A percentile compares a stretch with the other conserved stretches of the same genome.
phyloP scores from a whole-genome alignment of 2,113 vertebrate genomes.

The Arizona elegans region DNA sequence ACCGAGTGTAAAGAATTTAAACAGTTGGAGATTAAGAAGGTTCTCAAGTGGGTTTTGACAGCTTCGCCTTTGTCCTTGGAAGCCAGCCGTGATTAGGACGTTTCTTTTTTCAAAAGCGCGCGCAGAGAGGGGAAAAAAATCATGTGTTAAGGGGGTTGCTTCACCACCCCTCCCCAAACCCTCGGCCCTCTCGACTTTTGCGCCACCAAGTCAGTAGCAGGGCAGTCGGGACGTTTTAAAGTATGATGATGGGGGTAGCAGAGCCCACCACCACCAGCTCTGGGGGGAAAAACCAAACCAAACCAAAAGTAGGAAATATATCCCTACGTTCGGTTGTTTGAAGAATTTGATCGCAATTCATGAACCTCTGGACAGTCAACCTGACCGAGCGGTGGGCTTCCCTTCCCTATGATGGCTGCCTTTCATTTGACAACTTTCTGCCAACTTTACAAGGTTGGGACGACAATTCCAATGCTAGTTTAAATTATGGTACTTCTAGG shows the following conservation, averaged over 20 bases:
- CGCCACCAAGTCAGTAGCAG: background rate
- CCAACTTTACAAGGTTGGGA: background rate
- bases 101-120: background rate
- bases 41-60: no score
- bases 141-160: background rate
- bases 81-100: background rate
- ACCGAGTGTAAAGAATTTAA: background rate
- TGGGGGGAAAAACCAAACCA: background rate
- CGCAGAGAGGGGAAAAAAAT: background rate
- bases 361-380: background rate
- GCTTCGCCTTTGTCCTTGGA: background rate
- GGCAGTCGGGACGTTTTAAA: background rate
- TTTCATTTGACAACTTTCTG: background rate
- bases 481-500: background rate
- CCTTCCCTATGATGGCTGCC: background rate
- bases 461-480: background rate
- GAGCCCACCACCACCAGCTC: background rate
- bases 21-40: background rate
- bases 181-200: background rate
- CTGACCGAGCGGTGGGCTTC: background rate
- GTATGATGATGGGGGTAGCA: background rate
- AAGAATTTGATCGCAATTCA: background rate
- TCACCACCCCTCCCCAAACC: background rate
- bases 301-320: background rate
- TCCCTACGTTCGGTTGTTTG: background rate